Conservation (phyloP, 2,888 invertebrate genomes). For the Drosophila koepferae region DNA sequence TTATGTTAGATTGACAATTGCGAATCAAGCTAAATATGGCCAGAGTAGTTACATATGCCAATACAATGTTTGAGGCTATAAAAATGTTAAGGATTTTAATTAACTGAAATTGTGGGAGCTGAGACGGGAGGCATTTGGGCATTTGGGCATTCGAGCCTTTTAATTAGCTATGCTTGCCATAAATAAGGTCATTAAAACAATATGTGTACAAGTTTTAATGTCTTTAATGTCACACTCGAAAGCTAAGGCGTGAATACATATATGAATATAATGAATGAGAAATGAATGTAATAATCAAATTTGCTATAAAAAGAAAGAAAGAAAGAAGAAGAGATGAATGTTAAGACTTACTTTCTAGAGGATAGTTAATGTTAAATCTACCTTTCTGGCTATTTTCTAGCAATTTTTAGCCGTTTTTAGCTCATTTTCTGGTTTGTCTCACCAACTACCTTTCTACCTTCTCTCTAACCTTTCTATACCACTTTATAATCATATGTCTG, state of each 20-base stretch:
- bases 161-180: slow-evolving; percentile 8
- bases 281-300: background rate
- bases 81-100: slow-evolving; percentile 22
- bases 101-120: background rate
- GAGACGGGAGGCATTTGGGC: background rate
- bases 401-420: too few relatives aligned
- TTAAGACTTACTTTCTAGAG: too few relatives aligned
- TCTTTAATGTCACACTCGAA: too few relatives aligned
- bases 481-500: too few relatives aligned
- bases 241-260: background rate
- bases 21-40: slow-evolving; percentile 10
- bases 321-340: too few relatives aligned
- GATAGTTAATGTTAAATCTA: too few relatives aligned
- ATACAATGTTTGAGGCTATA: slow-evolving; percentile 5
- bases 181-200: background rate
- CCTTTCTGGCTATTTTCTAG: too few relatives aligned
- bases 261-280: background rate
- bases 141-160: background rate
- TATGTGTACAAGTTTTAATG: background rate
- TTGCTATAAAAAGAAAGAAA: too few relatives aligned
- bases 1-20: slow-evolving; percentile 64
- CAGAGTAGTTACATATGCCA: background rate
- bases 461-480: too few relatives aligned
- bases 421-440: too few relatives aligned
- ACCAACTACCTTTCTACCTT: too few relatives aligned